Conservation (phyloP, 2,888 invertebrate genomes). For the Drosophila borealis region DNA sequence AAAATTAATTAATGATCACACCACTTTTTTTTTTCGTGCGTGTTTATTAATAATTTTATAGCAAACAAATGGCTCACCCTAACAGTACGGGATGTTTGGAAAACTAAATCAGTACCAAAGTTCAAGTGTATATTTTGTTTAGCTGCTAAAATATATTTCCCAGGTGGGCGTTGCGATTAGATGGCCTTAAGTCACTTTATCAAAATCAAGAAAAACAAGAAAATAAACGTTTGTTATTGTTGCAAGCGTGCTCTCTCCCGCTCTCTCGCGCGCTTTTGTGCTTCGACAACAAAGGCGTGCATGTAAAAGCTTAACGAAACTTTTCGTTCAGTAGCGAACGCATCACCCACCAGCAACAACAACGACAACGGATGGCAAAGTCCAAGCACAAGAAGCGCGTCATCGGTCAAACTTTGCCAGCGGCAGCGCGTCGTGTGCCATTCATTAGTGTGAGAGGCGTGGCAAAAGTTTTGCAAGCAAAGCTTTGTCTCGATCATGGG, state of each 20-base stretch:
- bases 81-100: constrained; percentile 7
- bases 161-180: constrained; percentile 27
- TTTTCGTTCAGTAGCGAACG: constrained; percentile 23
- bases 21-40: not conserved
- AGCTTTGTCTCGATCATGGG: constrained; percentile 30
- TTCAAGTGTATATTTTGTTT: constrained; percentile 19
- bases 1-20: constrained; percentile 1
- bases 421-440: constrained; percentile 45
- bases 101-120: constrained; percentile 33
- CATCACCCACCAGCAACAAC: constrained; percentile 33
- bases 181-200: constrained; percentile 6
- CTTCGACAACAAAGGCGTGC: constrained; percentile 15
- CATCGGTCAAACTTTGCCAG: constrained; percentile 52
- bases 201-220: constrained; percentile 7
- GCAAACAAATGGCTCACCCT: not conserved
- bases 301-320: constrained; percentile 28
- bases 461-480: constrained; percentile 23
- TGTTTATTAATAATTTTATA: not conserved
- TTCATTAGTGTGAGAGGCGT: constrained; percentile 35
- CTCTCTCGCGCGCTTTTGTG: not conserved
- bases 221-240: constrained; percentile 18
- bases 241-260: not conserved
- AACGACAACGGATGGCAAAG: constrained; percentile 40
- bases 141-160: constrained; percentile 10
- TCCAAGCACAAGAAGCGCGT: constrained; percentile 59